These are phyloP conservation scores for Andrena chrysosceles DNA, from an alignment of 2,888 invertebrate genomes.

Conservation along the genomic window DNA sequence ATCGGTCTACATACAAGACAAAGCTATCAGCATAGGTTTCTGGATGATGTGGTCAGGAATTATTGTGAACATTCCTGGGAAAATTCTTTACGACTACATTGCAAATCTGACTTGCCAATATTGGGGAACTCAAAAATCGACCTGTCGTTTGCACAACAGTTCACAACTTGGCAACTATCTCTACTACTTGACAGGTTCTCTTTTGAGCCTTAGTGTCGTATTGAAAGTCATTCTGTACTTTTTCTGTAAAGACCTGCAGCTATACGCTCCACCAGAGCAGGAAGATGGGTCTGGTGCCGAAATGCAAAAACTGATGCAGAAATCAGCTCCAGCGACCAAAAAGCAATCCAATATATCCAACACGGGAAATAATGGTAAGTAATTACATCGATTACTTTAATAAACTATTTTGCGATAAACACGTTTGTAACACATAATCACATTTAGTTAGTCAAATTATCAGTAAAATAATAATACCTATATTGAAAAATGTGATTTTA, in stretches of 20 bases:
- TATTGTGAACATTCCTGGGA: slow-evolving; percentile 88
- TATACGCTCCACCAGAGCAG: slow-evolving; percentile 75
- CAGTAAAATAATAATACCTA: too few relatives aligned
- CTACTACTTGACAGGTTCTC: slow-evolving; percentile 84
- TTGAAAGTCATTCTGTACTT: slow-evolving; percentile 85
- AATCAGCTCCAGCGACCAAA: background rate
- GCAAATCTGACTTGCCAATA: slow-evolving; percentile 85
- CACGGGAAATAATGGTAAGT: slow-evolving; percentile 26
- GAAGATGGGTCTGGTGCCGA: slow-evolving; percentile 64
- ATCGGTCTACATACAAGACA: slow-evolving; percentile 87
- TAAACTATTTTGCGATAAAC: too few relatives aligned
- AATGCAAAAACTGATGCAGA: slow-evolving; percentile 63
- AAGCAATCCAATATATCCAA: background rate
- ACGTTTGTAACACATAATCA: background rate
- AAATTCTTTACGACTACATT: slow-evolving; percentile 87
- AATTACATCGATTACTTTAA: too few relatives aligned
- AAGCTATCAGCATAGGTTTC: slow-evolving; percentile 87
- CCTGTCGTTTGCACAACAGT: slow-evolving; percentile 85
- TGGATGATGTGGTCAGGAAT: slow-evolving; percentile 86
- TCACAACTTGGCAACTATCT: slow-evolving; percentile 85
- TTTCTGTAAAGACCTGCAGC: slow-evolving; percentile 83
- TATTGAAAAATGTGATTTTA: too few relatives aligned
- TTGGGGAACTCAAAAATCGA: slow-evolving; percentile 83
- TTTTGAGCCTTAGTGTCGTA: slow-evolving; percentile 84
- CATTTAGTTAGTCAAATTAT: background rate